Conservation (phyloP, 2,113 vertebrate genomes). For the Empidonax alnorum region DNA sequence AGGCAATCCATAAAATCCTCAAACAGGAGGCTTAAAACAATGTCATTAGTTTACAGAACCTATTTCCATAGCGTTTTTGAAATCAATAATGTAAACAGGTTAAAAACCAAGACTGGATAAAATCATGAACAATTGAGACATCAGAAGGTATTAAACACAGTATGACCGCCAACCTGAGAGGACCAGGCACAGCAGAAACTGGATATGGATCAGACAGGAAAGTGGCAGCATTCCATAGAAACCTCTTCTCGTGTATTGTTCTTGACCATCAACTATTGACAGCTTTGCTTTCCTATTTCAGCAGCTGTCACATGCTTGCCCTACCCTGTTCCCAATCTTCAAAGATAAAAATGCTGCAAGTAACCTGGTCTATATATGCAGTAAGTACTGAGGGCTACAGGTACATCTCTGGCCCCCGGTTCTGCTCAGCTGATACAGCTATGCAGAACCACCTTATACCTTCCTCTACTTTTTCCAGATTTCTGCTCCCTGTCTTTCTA, state of each 20-base stretch:
- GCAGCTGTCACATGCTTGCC: neutral
- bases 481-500: neutral
- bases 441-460: neutral
- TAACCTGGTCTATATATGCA: neutral
- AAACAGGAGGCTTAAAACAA: slow-evolving; percentile 11
- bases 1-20: neutral
- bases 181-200: neutral
- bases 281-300: neutral
- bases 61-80: neutral
- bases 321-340: neutral
- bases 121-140: neutral
- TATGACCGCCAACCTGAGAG: neutral
- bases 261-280: neutral
- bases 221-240: neutral
- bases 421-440: neutral
- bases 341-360: neutral
- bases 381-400: neutral
- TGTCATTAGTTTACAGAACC: neutral
- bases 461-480: neutral
- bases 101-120: neutral
- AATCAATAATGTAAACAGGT: neutral
- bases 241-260: neutral
- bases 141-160: neutral
- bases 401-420: neutral
- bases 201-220: neutral